Percentiles rank a stretch among this genome's conserved stretches.
phyloP scores from a whole-genome alignment of 2,113 vertebrate species.

The Syrrhaptes paradoxus region DNA sequence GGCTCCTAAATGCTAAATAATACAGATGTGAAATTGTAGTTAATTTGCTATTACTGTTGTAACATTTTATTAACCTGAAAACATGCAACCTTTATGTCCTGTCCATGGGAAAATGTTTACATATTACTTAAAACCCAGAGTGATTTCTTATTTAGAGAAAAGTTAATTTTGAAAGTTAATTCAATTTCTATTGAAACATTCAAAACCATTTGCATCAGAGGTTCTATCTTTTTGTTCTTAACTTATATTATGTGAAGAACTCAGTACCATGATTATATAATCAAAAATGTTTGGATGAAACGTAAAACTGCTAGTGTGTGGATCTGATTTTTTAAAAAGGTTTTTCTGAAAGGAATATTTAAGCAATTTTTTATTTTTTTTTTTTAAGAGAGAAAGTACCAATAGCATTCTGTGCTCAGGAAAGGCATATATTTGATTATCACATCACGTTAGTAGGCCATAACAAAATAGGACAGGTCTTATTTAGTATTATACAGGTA shows the following conservation, averaged over 20 bases:
- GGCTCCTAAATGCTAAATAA: not conserved
- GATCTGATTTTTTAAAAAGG: not conserved
- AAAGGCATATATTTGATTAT: not conserved
- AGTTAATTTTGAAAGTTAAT: not conserved
- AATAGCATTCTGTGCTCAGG: not conserved
- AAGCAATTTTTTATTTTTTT: not conserved
- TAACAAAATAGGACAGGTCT: not conserved
- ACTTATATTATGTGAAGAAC: not conserved
- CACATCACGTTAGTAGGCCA: rapidly evolving
- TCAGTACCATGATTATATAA: not conserved
- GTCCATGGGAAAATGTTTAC: not conserved
- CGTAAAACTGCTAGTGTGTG: not conserved
- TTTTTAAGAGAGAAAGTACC: not conserved
- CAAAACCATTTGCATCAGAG: not conserved
- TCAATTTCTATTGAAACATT: not conserved
- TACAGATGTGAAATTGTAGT: not conserved
- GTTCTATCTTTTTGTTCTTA: not conserved
- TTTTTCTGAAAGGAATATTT: not conserved
- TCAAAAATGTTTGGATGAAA: not conserved
- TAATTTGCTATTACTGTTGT: not conserved
- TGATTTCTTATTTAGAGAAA: not conserved
- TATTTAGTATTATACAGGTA: not conserved
- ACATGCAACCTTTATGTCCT: not conserved
- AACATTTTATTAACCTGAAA: not conserved
- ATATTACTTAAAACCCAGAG: not conserved